Percentiles rank a stretch among this genome's conserved stretches.
Evolutionary conservation across 2,797 vertebrate species (phyloP).

Genomic region (Odontamblyopus rebecca): DNA sequence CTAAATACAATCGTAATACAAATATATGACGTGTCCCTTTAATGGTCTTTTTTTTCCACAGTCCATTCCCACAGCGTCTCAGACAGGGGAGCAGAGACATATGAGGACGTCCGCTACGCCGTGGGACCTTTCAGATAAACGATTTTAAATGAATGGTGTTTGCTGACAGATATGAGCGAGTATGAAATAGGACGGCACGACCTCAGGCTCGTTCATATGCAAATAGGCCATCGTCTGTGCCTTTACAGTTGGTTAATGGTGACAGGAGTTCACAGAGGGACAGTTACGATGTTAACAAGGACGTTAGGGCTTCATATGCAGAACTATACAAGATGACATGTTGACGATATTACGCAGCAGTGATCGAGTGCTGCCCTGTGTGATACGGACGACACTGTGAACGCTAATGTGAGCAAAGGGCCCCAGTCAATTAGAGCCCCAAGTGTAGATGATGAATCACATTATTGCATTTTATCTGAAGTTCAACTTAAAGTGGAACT

Average conservation of each 20-base stretch:
- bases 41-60: neutral
- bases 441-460: no score
- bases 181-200: conserved; percentile 61
- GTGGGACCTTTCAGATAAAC: conserved; percentile 63
- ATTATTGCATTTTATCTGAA: no score
- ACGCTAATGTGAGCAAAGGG: neutral
- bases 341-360: neutral
- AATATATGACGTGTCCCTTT: neutral
- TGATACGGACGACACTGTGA: no score
- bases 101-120: conserved; percentile 55
- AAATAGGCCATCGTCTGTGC: conserved; percentile 68
- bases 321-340: neutral
- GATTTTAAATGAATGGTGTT: conserved; percentile 61
- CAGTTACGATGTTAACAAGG: conserved; percentile 26
- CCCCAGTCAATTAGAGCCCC: no score
- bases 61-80: conserved; percentile 5
- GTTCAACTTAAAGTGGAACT: no score
- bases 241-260: conserved; percentile 24
- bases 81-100: conserved; percentile 38
- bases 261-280: conserved; percentile 35
- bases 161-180: conserved; percentile 46
- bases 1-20: no score
- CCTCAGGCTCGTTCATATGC: conserved; percentile 58
- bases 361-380: no score
- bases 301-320: neutral